Base-by-base conservation (phyloP, 1,140 invertebrate genomes). In the Babylonia areolata region DNA sequence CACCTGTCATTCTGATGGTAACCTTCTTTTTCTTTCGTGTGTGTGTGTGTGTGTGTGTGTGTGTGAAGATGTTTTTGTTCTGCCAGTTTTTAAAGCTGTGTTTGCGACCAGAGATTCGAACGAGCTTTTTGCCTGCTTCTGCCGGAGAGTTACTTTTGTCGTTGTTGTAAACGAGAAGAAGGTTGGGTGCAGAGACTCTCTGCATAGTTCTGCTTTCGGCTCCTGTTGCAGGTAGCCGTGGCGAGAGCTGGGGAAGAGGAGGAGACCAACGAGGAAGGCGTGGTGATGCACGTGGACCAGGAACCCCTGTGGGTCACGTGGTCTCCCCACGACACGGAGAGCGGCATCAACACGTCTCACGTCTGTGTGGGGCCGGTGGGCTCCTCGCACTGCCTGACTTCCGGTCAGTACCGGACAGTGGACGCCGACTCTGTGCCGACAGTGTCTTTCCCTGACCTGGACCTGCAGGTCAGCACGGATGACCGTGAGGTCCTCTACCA, bases 181-280 rank as follows among this genome's bases (percentile, higher is more conserved):
- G n/a, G n/a, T n/a, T n/a, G n/a, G n/a, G n/a, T n/a, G n/a, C n/a
- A n/a, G n/a, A n/a, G n/a, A n/a, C n/a, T n/a, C n/a, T n/a, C n/a
- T n/a, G n/a, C n/a, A 51, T 51, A 51, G 46, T 51, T 17, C 46
- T 51, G 46, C 28, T 51, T 51, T 51, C 46, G 46, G n/a, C 78
- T 51, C 9, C 46, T 51, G 9, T 51, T 2, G 5, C 78, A 90
- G 89, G 86, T 91, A 35, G 51, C 69, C 17, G 80, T 91, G 9
- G 89, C 85, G 39, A 85, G 87, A 28, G 64, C 77, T 23, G 87
- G 75, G 9, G 87, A 90, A 39, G 90, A 91, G 31, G 90, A 91
- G 75, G 87, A 91, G 73, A 28, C 87, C 31, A 54, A 84, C 42
- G 89, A 88, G n/a, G n/a, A 87, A n/a, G 86, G 84, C 35, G 58